Evolutionary conservation across 2,888 invertebrate species (phyloP).

Genomic region (Macrophya alboannulata): DNA sequence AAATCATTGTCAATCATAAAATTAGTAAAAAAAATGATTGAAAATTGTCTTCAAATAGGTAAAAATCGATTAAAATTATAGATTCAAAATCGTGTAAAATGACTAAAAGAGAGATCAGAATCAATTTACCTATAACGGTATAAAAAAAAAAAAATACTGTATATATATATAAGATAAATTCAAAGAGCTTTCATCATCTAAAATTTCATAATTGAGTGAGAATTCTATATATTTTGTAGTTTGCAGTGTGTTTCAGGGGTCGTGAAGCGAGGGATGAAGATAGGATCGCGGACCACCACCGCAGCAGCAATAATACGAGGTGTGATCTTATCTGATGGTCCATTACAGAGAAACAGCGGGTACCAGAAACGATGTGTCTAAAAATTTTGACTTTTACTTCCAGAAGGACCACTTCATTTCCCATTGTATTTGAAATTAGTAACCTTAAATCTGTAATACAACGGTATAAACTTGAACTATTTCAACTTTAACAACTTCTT

Average conservation of each 20-base stretch:
- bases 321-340: conserved; percentile 33
- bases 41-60: too few relatives aligned
- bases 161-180: neutral
- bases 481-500: neutral
- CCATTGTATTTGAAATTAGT: conserved; percentile 41
- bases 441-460: neutral
- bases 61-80: too few relatives aligned
- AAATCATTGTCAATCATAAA: too few relatives aligned
- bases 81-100: too few relatives aligned
- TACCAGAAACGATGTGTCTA: neutral
- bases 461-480: neutral
- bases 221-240: neutral
- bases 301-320: neutral
- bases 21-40: too few relatives aligned
- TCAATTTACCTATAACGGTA: neutral
- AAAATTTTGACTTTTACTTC: conserved; percentile 47
- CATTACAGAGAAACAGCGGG: conserved; percentile 45
- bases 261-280: neutral
- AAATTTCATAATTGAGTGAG: neutral
- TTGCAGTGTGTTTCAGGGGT: conserved; percentile 18
- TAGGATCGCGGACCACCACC: conserved; percentile 16
- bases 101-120: neutral
- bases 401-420: conserved; percentile 36
- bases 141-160: neutral
- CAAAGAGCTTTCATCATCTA: neutral